A percentile compares a stretch with the other conserved stretches of the same genome.
Conservation (phyloP, 2,888 invertebrate genomes). For the Cephus spinipes region DNA sequence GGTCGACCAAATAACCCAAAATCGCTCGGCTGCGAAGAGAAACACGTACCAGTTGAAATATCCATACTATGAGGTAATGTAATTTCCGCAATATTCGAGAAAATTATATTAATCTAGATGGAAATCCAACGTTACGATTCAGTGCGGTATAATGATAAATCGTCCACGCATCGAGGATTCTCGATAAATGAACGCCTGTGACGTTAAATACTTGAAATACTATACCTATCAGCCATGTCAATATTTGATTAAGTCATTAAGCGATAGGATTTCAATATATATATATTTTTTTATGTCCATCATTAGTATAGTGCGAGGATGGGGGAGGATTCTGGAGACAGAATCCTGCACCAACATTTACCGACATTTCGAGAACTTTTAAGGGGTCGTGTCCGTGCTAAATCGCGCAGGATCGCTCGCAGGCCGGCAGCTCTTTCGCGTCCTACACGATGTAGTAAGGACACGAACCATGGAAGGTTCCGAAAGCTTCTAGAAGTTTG, state of each 20-base stretch:
- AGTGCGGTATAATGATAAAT: neutral
- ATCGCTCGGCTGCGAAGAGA: slow-evolving; percentile 74
- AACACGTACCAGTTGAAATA: slow-evolving; percentile 20
- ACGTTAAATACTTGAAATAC: neutral
- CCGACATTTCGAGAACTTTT: no score
- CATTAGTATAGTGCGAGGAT: no score
- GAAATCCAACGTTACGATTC: neutral
- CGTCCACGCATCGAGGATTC: neutral
- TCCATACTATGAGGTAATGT: slow-evolving; percentile 26
- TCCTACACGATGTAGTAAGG: no score
- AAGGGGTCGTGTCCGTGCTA: no score
- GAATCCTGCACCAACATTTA: no score
- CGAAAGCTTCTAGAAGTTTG: no score
- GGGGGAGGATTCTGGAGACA: no score
- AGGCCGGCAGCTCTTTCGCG: no score
- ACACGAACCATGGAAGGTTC: no score
- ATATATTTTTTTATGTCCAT: no score
- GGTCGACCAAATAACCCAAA: slow-evolving; percentile 74
- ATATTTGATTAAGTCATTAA: neutral
- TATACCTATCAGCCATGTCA: neutral
- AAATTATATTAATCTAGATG: neutral
- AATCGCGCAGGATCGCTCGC: no score
- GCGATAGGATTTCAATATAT: neutral
- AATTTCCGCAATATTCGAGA: neutral
- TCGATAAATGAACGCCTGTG: neutral